These are phyloP conservation scores for Gorsachius magnificus DNA, from an alignment of 2,797 vertebrate genomes.

Conservation along the genomic window DNA sequence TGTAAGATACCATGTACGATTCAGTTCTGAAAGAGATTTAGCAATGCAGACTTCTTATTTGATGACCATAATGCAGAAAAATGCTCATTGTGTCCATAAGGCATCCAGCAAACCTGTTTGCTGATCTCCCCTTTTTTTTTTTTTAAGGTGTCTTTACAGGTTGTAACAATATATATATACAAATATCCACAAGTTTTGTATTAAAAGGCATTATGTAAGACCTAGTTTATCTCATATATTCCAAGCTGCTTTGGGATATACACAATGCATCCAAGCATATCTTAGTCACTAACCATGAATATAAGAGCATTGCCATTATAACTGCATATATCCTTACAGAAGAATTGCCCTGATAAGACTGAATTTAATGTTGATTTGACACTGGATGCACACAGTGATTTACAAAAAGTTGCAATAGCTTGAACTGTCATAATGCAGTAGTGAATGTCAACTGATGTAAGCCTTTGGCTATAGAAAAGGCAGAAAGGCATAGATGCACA, in stretches of 20 bases:
- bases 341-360: not conserved
- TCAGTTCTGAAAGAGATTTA: slow-evolving; percentile 12
- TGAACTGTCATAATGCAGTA: not conserved
- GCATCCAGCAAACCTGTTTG: not conserved
- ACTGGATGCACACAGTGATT: not conserved
- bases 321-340: not conserved
- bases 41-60: not conserved
- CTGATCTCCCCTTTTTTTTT: not conserved
- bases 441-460: not conserved
- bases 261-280: not conserved
- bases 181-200: not conserved
- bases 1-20: not conserved
- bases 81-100: not conserved
- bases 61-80: slow-evolving; percentile 1
- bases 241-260: not conserved
- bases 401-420: not conserved
- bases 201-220: not conserved
- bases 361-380: not conserved
- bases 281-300: not conserved
- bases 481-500: not conserved
- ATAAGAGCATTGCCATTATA: not conserved
- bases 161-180: not conserved
- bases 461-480: not conserved
- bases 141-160: not conserved
- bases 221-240: not conserved